Conservation (phyloP, 2,888 invertebrate genomes). For the Coleophora deauratella region DNA sequence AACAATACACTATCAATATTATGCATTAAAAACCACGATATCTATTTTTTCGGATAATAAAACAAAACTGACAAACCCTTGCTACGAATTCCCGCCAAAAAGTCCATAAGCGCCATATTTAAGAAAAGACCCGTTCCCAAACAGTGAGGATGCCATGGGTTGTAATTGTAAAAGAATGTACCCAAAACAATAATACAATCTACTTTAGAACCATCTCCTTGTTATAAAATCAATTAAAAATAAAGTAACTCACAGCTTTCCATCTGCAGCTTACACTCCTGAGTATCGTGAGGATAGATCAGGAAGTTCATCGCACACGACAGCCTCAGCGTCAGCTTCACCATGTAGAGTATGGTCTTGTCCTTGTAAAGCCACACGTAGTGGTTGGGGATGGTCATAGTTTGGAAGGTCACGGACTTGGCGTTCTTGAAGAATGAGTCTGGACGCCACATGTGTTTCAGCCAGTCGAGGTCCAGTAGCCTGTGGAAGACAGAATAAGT, state of each 20-base stretch:
- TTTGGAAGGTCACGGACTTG: constrained; percentile 94
- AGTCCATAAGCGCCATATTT: too few relatives aligned
- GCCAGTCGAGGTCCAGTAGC: constrained; percentile 90
- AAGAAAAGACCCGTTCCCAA: too few relatives aligned
- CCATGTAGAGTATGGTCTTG: constrained; percentile 74
- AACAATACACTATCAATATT: too few relatives aligned
- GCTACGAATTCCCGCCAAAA: too few relatives aligned
- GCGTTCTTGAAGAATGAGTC: constrained; percentile 96
- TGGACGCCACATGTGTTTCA: constrained; percentile 94
- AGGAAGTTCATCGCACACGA: constrained; percentile 97
- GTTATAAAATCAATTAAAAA: too few relatives aligned
- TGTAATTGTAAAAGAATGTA: too few relatives aligned
- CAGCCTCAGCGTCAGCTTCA: constrained; percentile 90
- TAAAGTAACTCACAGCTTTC: constrained; percentile 86
- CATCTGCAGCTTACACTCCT: constrained; percentile 95
- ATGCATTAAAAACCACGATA: too few relatives aligned
- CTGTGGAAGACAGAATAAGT: constrained; percentile 37
- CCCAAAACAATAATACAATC: too few relatives aligned
- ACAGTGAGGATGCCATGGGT: too few relatives aligned
- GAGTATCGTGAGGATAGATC: constrained; percentile 95
- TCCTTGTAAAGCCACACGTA: constrained; percentile 91
- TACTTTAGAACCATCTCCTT: too few relatives aligned
- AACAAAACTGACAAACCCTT: too few relatives aligned
- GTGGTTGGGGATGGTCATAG: constrained; percentile 96
- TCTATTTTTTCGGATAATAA: too few relatives aligned